Evolutionary conservation across 2,797 vertebrate genomes (phyloP).

Genomic region (Anolis apletophallus): DNA sequence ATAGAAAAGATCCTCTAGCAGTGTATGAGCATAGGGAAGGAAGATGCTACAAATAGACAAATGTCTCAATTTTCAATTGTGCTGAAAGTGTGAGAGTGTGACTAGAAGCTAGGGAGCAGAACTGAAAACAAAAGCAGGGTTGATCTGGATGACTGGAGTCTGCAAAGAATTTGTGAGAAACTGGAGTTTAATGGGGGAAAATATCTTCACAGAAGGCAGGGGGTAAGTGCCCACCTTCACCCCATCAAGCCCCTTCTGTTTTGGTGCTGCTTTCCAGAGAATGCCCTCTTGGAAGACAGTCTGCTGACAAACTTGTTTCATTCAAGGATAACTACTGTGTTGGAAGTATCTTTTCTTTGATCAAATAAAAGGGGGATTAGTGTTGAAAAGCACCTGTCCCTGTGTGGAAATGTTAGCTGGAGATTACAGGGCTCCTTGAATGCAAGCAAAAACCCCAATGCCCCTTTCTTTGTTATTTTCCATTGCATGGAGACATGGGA

Average conservation of each 20-base stretch:
- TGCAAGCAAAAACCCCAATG: neutral
- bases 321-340: neutral
- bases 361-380: conserved; percentile 28
- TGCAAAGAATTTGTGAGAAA: neutral
- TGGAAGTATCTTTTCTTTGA: conserved; percentile 1
- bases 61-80: neutral
- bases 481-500: neutral
- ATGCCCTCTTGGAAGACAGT: neutral
- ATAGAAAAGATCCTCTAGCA: neutral
- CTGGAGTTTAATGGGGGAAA: neutral
- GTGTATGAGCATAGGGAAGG: neutral
- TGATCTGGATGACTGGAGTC: neutral
- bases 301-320: conserved; percentile 18
- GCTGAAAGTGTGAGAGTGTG: neutral
- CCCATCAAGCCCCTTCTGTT: neutral
- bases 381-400: conserved; percentile 5
- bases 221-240: neutral
- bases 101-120: neutral
- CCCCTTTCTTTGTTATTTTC: neutral
- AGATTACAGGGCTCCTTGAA: neutral
- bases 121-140: neutral
- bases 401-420: neutral
- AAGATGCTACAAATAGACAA: too few relatives aligned
- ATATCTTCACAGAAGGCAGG: neutral
- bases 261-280: conserved; percentile 11